These are phyloP conservation scores for Hylaeus anthracinus DNA, from an alignment of 1,140 invertebrate genomes.

Conservation along the genomic window DNA sequence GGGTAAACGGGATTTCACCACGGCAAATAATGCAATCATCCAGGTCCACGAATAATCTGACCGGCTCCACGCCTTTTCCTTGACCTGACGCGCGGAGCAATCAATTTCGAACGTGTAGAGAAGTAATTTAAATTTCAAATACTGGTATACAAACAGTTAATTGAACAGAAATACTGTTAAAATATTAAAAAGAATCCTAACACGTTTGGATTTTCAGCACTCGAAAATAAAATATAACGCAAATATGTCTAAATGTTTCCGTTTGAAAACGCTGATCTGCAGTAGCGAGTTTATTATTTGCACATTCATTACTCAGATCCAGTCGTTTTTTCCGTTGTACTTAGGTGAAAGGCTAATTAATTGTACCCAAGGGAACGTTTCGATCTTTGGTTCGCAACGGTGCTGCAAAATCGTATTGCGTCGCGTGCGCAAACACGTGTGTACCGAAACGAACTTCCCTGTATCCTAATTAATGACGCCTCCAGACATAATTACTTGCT, in stretches of 20 bases:
- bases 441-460: neutral
- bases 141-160: no score
- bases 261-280: no score
- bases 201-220: no score
- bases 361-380: neutral
- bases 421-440: neutral
- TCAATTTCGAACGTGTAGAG: neutral
- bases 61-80: neutral
- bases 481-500: neutral
- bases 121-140: no score
- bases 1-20: neutral
- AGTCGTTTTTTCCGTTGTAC: no score
- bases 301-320: no score
- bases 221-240: no score
- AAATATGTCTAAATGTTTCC: no score
- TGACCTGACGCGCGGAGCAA: neutral
- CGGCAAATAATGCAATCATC: neutral
- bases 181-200: no score
- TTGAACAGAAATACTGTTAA: no score
- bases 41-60: neutral
- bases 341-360: neutral
- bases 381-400: neutral
- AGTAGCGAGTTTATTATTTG: no score
- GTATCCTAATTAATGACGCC: slow-evolving; percentile 25
- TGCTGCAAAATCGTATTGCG: slow-evolving; percentile 1